These are phyloP conservation scores for Caerostris extrusa DNA, from an alignment of 1,140 invertebrate species.

Conservation along the genomic window DNA sequence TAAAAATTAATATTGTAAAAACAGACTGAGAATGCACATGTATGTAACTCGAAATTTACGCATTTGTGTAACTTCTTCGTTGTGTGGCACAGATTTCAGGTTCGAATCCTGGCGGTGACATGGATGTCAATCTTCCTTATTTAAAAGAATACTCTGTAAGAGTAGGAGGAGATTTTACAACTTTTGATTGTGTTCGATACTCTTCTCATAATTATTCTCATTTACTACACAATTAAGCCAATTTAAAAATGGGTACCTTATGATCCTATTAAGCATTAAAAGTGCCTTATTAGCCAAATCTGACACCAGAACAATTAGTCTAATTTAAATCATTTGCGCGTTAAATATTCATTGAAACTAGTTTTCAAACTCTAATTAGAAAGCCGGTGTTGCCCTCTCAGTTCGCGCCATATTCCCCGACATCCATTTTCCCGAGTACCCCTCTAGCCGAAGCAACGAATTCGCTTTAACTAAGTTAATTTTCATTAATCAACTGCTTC, in stretches of 20 bases:
- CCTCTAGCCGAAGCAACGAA: background rate
- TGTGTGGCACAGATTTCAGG: no score
- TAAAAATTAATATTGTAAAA: no score
- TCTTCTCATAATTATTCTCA: no score
- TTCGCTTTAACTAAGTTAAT: conserved; percentile 45
- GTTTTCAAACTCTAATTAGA: conserved; percentile 29
- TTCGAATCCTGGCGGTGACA: no score
- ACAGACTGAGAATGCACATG: no score
- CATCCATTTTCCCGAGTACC: conserved; percentile 31
- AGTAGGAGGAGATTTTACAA: no score
- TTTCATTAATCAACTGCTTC: conserved; percentile 47
- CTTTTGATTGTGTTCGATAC: no score
- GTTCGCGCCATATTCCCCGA: background rate
- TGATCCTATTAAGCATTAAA: background rate
- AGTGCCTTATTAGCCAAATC: background rate
- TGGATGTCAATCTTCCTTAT: no score
- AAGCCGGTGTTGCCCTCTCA: conserved; percentile 2
- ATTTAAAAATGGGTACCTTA: background rate
- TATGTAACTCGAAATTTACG: no score
- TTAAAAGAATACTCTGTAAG: no score
- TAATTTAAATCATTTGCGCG: conserved; percentile 30
- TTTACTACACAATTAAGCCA: no score
- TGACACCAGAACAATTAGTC: background rate
- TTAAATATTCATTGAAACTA: conserved; percentile 24
- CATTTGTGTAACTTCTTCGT: no score